Evolutionary conservation across 2,888 invertebrate genomes (phyloP), one percentile per base, ranked within the genome.

Genomic region (Nowickia ferox): DNA sequence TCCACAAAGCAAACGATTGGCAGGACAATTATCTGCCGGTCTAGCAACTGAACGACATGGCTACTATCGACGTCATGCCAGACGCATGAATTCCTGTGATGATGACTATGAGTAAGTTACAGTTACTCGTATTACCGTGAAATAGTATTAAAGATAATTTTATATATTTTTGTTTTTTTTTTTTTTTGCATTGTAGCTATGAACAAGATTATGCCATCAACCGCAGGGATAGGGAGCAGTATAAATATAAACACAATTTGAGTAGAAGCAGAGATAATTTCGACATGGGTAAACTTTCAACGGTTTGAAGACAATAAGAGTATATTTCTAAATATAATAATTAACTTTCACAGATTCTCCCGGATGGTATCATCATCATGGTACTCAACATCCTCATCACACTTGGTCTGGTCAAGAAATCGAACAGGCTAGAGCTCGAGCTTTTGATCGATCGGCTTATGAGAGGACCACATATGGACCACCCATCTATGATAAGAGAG

Each of bases 71-170:
- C 93, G 94, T 0, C 93, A 91, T 89, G 92, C 91, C 84, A 92
- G 89, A 89, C 93, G 94, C 15, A 93, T 94, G 89, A 94, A 94
- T 88, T 95, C 95, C 83, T 96, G 96, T 89, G 96, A 96, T 84
- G 95, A 95, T 86, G 96, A 96, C 83, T 96, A 95, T 90, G 96
- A 96, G 95, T 96, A 89, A 94, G 95, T 89, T 69, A 92, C 40
- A 19, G 10, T 44, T 13, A 38, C 19, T 15, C 1, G 17, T 15
- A 15, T 0, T n/a, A 13, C 3, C 6, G 3, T 13, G 22, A 5
- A 19, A 1, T 22, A 30, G 30, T 3, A 30, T 30, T 30, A 30
- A 30, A 30, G 0, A 30, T 55, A 22, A 3, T 15, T 11, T 11
- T 42, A 53, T 1, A 42, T 42, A 3, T 51, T 44, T 48, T 10